These are phyloP conservation scores for Gisinianus flammeolus DNA, from an alignment of 2,888 invertebrate species.

Conservation along the genomic window DNA sequence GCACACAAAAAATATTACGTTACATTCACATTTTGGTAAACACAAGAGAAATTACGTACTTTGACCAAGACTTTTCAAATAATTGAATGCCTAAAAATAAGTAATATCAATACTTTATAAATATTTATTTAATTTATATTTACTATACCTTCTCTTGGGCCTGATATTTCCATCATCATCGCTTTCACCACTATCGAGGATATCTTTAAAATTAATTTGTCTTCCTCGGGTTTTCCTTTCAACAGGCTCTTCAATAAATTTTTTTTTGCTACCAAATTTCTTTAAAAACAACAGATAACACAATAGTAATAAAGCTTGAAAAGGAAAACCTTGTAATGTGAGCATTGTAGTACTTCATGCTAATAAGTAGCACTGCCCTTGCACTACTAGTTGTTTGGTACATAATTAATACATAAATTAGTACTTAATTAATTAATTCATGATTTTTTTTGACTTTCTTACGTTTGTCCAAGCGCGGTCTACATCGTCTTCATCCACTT, in stretches of 20 bases:
- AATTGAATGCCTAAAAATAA: not conserved
- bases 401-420: too few species aligned
- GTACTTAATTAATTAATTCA: too few species aligned
- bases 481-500: constrained; percentile 59
- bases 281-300: constrained; percentile 20
- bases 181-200: constrained; percentile 69
- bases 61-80: not conserved
- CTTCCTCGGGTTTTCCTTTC: constrained; percentile 74
- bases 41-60: not conserved
- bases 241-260: constrained; percentile 59
- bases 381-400: too few species aligned
- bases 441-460: too few species aligned
- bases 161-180: constrained; percentile 67
- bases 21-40: too few species aligned
- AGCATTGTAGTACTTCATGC: too few species aligned
- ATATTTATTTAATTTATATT: not conserved
- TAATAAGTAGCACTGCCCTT: too few species aligned
- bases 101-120: not conserved
- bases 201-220: constrained; percentile 78
- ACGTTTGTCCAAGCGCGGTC: constrained; percentile 58
- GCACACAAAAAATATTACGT: too few species aligned
- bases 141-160: constrained; percentile 57
- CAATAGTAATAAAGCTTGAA: not conserved
- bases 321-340: too few species aligned
- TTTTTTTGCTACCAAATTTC: constrained; percentile 46